These are phyloP conservation scores for Philhelius pedissequus DNA, from an alignment of 2,888 invertebrate species.

Conservation along the genomic window DNA sequence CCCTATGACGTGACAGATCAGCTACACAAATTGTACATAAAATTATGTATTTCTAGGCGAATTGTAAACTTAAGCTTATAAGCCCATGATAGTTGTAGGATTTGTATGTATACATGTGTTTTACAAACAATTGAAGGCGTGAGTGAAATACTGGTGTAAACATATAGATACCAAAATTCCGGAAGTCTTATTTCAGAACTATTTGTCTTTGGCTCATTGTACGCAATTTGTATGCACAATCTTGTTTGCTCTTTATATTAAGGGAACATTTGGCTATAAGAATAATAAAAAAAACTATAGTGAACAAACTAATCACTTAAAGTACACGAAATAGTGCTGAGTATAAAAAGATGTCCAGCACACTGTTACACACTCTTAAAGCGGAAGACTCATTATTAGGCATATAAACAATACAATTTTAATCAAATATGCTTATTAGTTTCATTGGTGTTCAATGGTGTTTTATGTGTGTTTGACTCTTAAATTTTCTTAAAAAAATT, in stretches of 20 bases:
- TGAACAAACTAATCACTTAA: background rate
- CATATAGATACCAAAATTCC: slow-evolving; percentile 4
- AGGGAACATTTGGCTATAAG: slow-evolving; percentile 5
- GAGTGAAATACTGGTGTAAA: slow-evolving; percentile 15
- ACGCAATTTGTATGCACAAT: slow-evolving; percentile 26
- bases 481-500: too few species aligned
- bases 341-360: background rate
- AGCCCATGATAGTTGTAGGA: background rate
- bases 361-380: slow-evolving; percentile 4
- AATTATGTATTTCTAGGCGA: background rate
- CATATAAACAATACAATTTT: background rate
- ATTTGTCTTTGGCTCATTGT: background rate
- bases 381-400: slow-evolving; percentile 5
- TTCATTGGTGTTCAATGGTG: background rate
- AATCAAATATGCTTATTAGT: background rate
- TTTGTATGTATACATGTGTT: background rate
- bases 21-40: too few species aligned
- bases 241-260: slow-evolving; percentile 2
- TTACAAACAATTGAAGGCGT: slow-evolving; percentile 18
- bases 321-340: slow-evolving; percentile 26
- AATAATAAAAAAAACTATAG: background rate
- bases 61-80: slow-evolving; percentile 7
- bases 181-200: slow-evolving; percentile 26
- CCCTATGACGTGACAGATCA: background rate
- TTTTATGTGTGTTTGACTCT: background rate